Evolutionary conservation across 2,888 invertebrate species (phyloP), one percentile per base, ranked within the genome.

Genomic region (Cinara cedri): DNA sequence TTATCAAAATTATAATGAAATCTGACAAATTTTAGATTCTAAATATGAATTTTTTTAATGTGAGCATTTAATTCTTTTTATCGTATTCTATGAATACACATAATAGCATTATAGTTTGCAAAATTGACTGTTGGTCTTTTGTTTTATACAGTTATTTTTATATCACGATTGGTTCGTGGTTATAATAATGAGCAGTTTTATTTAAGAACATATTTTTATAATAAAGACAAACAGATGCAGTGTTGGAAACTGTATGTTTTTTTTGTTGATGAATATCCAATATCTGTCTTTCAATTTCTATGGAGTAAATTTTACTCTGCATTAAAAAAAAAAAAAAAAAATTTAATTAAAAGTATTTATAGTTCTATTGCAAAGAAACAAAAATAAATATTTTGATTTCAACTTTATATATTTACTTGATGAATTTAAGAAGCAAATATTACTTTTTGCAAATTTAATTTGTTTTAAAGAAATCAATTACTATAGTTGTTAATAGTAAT

Each of bases 241-340:
- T 76, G 10, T 76, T 75, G 74, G 44, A 54, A 75, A n/a, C 74
- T 75, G 26, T 44, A 70, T 62, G 60, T 68, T 60, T 49, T n/a
- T n/a, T 65, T 60, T 60, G n/a, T 70, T 49, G 78, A 70, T 78
- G 78, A 60, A 62, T 78, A 78, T 70, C 57, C 60, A 76, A 68
- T 70, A 51, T 24, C 78, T 78, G 78, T 70, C 78, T 78, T 78
- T 66, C 34, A 76, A 76, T 16, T 66, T 65, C 54, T 66, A 26
- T 8, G 1, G 14, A 55, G 46, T 68, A 46, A 76, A 3, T 26
- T 46, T 46, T 54, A 57, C 24, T 57, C 14, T 1, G 4, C 16
- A 49, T 66, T 55, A 16, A 54, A 42, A 42, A 65, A 44, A 11
- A 42, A 71, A 55, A 14, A 62, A 62, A 1, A 62, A 1, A 26